phyloP scores from a whole-genome alignment of 2,888 invertebrate species.

The Ecliptopera silaceata region DNA sequence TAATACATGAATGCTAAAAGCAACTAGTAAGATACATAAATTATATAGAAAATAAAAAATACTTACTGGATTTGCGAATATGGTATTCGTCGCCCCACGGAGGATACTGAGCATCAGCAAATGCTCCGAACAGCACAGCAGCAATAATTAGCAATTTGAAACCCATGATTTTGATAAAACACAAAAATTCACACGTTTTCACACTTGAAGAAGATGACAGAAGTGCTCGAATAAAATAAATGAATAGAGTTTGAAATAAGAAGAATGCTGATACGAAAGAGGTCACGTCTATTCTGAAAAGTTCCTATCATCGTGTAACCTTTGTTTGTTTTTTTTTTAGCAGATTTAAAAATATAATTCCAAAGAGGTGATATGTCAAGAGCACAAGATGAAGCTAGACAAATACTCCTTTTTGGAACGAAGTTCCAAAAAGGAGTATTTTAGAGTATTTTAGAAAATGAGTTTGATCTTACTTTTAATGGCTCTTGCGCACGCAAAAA shows the following conservation, averaged over 20 bases:
- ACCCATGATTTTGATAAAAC: not conserved
- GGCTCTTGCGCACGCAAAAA: conserved; percentile 65
- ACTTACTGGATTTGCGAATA: not conserved
- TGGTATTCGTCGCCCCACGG: conserved; percentile 7
- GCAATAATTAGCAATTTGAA: not conserved
- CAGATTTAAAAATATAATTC: too few relatives aligned
- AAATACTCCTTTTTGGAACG: too few relatives aligned
- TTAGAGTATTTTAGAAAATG: not conserved
- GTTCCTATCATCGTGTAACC: too few relatives aligned
- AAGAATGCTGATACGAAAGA: not conserved
- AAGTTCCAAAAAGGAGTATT: too few relatives aligned
- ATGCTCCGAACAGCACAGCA: not conserved
- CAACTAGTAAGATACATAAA: too few relatives aligned
- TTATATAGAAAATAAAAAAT: not conserved
- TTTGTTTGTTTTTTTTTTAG: too few relatives aligned
- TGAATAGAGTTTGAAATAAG: not conserved
- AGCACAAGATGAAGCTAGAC: too few relatives aligned
- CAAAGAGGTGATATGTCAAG: too few relatives aligned
- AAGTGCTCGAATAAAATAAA: not conserved
- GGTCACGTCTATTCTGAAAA: not conserved
- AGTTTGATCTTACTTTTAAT: not conserved
- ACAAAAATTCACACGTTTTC: not conserved
- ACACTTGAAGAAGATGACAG: not conserved
- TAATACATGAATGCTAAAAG: too few relatives aligned
- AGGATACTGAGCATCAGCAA: conserved; percentile 2